phyloP scores from a whole-genome alignment of 2,797 vertebrate species.

The Xenentodon cancila region DNA sequence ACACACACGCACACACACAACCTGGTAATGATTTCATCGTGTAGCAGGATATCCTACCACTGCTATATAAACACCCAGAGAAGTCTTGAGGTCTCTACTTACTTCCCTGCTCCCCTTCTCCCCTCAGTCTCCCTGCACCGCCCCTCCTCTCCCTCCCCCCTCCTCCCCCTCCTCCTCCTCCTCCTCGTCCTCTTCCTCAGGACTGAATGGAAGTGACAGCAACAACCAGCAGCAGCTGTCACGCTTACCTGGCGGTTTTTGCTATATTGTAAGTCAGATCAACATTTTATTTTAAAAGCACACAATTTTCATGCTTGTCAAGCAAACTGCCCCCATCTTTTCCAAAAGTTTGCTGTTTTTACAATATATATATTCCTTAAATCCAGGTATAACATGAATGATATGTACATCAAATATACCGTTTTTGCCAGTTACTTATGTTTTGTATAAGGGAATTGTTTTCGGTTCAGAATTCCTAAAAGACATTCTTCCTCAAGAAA shows the following conservation, averaged over 20 bases:
- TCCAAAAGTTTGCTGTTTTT: too few relatives aligned
- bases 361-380: too few relatives aligned
- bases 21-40: conserved; percentile 62
- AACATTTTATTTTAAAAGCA: too few relatives aligned
- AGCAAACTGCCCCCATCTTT: too few relatives aligned
- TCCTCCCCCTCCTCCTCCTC: not conserved
- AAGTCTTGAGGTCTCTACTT: conserved; percentile 48
- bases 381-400: too few relatives aligned
- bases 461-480: too few relatives aligned
- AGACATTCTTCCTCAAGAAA: too few relatives aligned
- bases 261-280: too few relatives aligned
- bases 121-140: conserved; percentile 11
- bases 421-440: too few relatives aligned
- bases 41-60: conserved; percentile 73
- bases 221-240: not conserved
- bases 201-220: conserved; percentile 14
- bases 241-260: conserved; percentile 6
- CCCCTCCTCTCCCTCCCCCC: conserved; percentile 7
- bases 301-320: too few relatives aligned
- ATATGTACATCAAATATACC: too few relatives aligned
- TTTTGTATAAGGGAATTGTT: too few relatives aligned
- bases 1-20: conserved; percentile 17
- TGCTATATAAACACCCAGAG: conserved; percentile 59
- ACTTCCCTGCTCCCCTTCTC: conserved; percentile 27
- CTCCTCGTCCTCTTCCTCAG: not conserved